These are phyloP conservation scores for Myzus persicae DNA, from an alignment of 1,140 invertebrate genomes.

Conservation along the genomic window DNA sequence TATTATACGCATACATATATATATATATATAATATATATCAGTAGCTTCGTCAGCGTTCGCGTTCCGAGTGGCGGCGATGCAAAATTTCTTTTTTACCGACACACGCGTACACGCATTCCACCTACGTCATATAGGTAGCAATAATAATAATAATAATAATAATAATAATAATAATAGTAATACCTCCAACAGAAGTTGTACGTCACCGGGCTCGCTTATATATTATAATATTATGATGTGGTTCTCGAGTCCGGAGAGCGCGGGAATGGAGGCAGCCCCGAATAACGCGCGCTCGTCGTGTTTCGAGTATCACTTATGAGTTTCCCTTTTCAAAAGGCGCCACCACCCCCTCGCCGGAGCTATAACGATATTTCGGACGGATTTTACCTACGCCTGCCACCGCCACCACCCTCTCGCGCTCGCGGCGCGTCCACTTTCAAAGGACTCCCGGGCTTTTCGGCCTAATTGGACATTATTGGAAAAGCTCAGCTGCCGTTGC, in stretches of 20 bases:
- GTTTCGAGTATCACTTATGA: conserved; percentile 58
- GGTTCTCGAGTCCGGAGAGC: background rate
- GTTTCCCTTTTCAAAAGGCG: conserved; percentile 47
- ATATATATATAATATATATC: background rate
- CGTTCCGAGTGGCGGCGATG: background rate
- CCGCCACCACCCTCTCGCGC: background rate
- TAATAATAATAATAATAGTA: conserved; percentile 3
- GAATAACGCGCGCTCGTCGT: conserved; percentile 3
- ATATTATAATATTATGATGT: background rate
- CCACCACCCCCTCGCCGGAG: background rate
- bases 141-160: conserved; percentile 2
- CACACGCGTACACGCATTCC: background rate
- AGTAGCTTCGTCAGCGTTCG: background rate
- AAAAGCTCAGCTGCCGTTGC: conserved; percentile 28
- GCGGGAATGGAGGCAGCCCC: background rate
- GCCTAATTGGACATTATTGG: conserved; percentile 57
- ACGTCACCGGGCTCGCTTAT: too few species aligned
- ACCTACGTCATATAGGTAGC: background rate
- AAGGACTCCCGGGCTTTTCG: background rate
- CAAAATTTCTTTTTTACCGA: background rate
- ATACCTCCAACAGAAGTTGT: too few species aligned
- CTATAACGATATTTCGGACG: conserved; percentile 43
- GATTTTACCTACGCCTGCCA: background rate
- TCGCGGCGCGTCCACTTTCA: background rate
- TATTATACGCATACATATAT: background rate